Conservation (phyloP, 2,113 vertebrate species). For the Saccopteryx leptura region DNA sequence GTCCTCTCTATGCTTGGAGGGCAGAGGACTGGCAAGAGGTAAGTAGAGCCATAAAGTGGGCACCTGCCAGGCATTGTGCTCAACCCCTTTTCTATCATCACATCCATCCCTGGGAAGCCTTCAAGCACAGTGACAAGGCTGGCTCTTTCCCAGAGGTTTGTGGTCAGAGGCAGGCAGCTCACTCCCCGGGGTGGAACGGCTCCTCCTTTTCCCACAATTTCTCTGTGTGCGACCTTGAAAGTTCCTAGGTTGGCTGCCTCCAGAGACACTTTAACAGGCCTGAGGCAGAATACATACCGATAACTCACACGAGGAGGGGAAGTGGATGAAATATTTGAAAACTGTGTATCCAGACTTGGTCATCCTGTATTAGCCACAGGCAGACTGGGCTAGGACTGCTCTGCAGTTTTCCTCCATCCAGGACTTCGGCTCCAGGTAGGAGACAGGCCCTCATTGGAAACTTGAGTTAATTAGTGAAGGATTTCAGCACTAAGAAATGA, state of each 20-base stretch:
- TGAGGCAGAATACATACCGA: constrained; percentile 21
- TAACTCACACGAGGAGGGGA: constrained; percentile 2
- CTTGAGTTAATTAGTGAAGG: constrained; percentile 43
- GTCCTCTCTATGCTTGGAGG: constrained; percentile 92
- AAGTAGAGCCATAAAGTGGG: constrained; percentile 82
- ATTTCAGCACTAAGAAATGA: constrained; percentile 18
- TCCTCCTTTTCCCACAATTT: neutral
- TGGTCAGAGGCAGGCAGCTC: constrained; percentile 67
- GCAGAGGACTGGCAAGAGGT: constrained; percentile 93
- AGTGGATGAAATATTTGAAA: neutral
- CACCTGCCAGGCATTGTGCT: constrained; percentile 36
- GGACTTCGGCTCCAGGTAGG: neutral
- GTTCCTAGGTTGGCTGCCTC: neutral
- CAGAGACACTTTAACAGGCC: neutral
- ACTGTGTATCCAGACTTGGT: neutral
- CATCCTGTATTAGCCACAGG: neutral
- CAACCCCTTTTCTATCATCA: constrained; percentile 60
- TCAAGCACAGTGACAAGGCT: neutral
- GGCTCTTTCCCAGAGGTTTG: constrained; percentile 56
- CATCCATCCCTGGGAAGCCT: constrained; percentile 8
- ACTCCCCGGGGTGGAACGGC: constrained; percentile 44
- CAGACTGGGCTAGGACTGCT: neutral
- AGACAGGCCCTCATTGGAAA: neutral
- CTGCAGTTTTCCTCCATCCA: neutral
- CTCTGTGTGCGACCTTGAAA: neutral